Base-by-base conservation (phyloP, 2,797 vertebrate genomes). In the Argya squamiceps region DNA sequence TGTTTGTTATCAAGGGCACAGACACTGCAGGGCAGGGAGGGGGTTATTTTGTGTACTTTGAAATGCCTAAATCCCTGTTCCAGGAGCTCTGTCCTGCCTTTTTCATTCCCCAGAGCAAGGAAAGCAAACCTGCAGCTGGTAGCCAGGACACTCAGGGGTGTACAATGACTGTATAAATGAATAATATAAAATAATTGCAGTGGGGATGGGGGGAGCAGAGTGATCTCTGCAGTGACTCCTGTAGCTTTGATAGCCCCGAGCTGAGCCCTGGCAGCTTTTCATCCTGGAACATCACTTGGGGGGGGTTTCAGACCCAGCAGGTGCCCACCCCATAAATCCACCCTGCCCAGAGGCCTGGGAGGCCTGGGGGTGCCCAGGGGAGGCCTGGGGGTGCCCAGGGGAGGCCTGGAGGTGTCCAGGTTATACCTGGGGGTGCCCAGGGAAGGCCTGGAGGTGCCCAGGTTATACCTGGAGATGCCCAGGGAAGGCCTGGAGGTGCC, bases 141-240 rank as follows among this genome's bases (percentile, higher is more conserved):
- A 44, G 27, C 30, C 47, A 29, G 83, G 23, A 15, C 53, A 8
- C 60, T 59, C 32, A 1, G 68, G 29, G 71, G 9, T 5, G 1
- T 15, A 4, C 1, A 2, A 0, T 29, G 67, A 6, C 27, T 32
- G 36, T 12, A 7, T 30, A 29, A 89, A 89, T 39, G 11, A 43
- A n/a, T 27, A 13, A 53, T 26, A 27, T 7, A 8, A 44, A 36
- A 23, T 23, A 17, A 68, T 39, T 46, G 12, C 46, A 21, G 16
- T 2, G 4, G 41, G 63, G 17, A 12, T n/a, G 12, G 30, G 24
- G 53, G 46, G 6, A 32, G 36, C 64, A 63, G 3, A 4, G 6
- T 3, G 2, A 3, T n/a, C 84, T 77, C 68, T 0, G 67, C 71
- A 9, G 22, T 1, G 1, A 3, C 58, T 63, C 39, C 70, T 0